Evolutionary conservation across 2,888 invertebrate species (phyloP).

Genomic region (Orthosia gracilis): DNA sequence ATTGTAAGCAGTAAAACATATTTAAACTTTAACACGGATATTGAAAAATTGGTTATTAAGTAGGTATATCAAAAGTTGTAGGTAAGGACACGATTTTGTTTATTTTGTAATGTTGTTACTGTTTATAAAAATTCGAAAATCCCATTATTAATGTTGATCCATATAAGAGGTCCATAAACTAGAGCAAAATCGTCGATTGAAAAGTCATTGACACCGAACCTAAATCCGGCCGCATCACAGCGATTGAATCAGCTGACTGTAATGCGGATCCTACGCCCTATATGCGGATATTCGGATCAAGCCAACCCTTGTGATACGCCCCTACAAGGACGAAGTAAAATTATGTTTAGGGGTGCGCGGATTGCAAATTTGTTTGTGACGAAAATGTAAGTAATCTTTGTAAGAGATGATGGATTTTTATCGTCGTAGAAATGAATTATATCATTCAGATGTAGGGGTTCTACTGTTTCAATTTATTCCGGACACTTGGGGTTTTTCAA

Average conservation of each 20-base stretch:
- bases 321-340: slow-evolving; percentile 29
- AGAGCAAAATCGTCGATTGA: not conserved
- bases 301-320: slow-evolving; percentile 18
- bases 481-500: too few relatives aligned
- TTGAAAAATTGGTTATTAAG: too few relatives aligned
- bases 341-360: slow-evolving; percentile 27
- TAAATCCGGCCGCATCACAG: not conserved
- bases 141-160: not conserved
- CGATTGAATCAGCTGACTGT: slow-evolving; percentile 42
- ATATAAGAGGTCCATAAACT: not conserved
- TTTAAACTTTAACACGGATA: too few relatives aligned
- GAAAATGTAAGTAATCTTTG: not conserved
- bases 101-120: too few relatives aligned
- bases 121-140: too few relatives aligned
- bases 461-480: too few relatives aligned
- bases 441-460: too few relatives aligned
- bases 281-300: slow-evolving; percentile 6
- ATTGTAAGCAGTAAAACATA: too few relatives aligned
- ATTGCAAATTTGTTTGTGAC: slow-evolving; percentile 44
- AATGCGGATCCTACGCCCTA: slow-evolving; percentile 37
- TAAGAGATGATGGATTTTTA: not conserved
- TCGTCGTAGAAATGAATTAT: too few relatives aligned
- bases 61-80: too few relatives aligned
- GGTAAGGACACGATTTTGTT: too few relatives aligned
- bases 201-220: not conserved